Conservation (phyloP, 2,113 vertebrate genomes). For the Cinclus cinclus region DNA sequence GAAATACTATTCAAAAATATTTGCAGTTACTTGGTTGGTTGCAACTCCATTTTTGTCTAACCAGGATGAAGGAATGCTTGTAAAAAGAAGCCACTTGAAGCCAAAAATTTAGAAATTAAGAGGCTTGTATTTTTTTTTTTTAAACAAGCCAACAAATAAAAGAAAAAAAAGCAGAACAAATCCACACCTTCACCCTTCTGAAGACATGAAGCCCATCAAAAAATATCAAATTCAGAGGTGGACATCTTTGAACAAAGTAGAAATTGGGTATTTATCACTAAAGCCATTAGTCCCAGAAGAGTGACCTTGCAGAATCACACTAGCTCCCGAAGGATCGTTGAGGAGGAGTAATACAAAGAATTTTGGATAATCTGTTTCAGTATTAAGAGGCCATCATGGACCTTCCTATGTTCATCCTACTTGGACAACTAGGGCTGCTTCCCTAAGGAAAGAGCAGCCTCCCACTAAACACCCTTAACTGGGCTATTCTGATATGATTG, state of each 20-base stretch:
- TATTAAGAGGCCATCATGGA: neutral
- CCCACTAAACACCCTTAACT: neutral
- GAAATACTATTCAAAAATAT: neutral
- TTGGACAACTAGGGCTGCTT: neutral
- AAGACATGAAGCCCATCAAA: neutral
- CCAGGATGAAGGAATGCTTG: neutral
- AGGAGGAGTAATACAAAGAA: neutral
- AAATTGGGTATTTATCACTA: neutral
- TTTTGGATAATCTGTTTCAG: neutral
- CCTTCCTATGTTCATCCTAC: neutral
- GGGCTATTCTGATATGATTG: neutral
- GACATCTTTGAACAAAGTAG: neutral
- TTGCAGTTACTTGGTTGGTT: neutral
- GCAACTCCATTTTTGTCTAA: neutral
- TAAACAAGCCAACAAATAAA: neutral
- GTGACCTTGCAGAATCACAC: neutral
- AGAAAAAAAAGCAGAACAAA: neutral
- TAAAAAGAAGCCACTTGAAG: neutral
- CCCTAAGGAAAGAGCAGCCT: fast-evolving
- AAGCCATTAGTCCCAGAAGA: neutral
- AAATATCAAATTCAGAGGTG: neutral
- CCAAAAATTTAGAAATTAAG: neutral
- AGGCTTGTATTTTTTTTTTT: neutral
- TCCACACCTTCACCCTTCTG: neutral
- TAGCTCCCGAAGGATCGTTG: neutral